Evolutionary conservation across 2,888 invertebrate genomes (phyloP), one percentile per base, ranked within the genome.

Genomic region (Tenthredo scrophulariae): DNA sequence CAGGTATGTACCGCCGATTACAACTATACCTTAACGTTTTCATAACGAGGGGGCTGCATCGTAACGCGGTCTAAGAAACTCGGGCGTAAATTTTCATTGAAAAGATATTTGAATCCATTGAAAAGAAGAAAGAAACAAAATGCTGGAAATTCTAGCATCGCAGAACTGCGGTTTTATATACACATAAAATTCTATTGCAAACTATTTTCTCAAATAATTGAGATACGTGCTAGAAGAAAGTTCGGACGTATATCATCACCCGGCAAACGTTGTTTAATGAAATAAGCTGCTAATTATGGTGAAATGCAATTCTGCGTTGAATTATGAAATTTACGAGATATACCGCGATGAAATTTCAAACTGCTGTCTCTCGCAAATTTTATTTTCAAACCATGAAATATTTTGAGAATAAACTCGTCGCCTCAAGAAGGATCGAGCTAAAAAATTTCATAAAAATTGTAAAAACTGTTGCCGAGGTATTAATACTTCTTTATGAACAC

Each of bases 1-100:
- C 58, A 37, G 80, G 58, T 54, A 46, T 54, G 62, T 58, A 37
- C 58, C 80, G 13, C 62, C 80, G 62, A 80, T 80, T 80, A 80
- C 50, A 80, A 50, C 22, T 62, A 22, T 40, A 62, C 62, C 80
- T 40, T 40, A 50, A 77, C 77, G 29, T 50, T 54, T 77, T 29
- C 29, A n/a, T 54, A 54, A 77, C 50, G 50, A 54, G 29, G 37
- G 37, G 54, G 40, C 33, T 29, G 18, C 50, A 33, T 54, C 40
- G 74, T 29, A 29, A 74, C 74, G 74, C 18, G 43, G 43, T 74
- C 40, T 74, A n/a, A 43, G 72, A 43, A 74, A 15, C 72, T 22
- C 26, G 43, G 22, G 9, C 43, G 54, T 33, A 50, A 43, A 43
- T 43, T 22, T 33, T 54, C 54, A 29, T 77, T 54, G 18, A 29